Conservation (phyloP, 1,140 invertebrate genomes). For the Papilio machaon region DNA sequence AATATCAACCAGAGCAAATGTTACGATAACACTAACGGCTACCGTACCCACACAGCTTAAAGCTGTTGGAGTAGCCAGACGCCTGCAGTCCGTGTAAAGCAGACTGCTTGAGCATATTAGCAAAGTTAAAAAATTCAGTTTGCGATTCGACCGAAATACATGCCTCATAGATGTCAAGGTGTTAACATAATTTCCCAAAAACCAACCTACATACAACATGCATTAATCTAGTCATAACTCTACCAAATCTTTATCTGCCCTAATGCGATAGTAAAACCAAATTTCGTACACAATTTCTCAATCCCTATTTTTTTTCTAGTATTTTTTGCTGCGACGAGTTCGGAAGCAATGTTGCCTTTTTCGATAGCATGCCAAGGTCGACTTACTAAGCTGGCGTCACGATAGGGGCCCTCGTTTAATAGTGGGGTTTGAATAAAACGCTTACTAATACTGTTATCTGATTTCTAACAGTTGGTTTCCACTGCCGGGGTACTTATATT, state of each 20-base stretch:
- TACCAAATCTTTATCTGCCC: neutral
- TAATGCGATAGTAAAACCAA: neutral
- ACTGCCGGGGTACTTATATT: too few relatives aligned
- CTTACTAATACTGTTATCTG: neutral
- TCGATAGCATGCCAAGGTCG: constrained; percentile 15
- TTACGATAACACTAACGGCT: neutral
- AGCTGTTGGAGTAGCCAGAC: too few relatives aligned
- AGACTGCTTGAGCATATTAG: too few relatives aligned
- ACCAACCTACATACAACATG: too few relatives aligned
- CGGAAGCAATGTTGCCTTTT: constrained; percentile 19
- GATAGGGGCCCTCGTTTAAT: constrained; percentile 27
- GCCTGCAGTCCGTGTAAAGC: too few relatives aligned
- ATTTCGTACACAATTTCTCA: neutral
- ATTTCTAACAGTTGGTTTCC: neutral
- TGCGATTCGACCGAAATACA: too few relatives aligned
- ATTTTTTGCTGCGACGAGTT: constrained; percentile 21
- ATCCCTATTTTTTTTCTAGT: constrained; percentile 15
- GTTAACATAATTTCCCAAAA: too few relatives aligned
- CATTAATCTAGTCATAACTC: too few relatives aligned
- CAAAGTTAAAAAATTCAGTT: too few relatives aligned
- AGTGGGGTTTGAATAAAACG: neutral
- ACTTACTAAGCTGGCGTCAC: neutral
- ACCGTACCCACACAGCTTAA: too few relatives aligned
- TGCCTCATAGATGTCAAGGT: too few relatives aligned
- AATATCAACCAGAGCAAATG: constrained; percentile 3